These are phyloP conservation scores for Drosophila albomicans DNA, from an alignment of 1,140 invertebrate species.

Conservation along the genomic window DNA sequence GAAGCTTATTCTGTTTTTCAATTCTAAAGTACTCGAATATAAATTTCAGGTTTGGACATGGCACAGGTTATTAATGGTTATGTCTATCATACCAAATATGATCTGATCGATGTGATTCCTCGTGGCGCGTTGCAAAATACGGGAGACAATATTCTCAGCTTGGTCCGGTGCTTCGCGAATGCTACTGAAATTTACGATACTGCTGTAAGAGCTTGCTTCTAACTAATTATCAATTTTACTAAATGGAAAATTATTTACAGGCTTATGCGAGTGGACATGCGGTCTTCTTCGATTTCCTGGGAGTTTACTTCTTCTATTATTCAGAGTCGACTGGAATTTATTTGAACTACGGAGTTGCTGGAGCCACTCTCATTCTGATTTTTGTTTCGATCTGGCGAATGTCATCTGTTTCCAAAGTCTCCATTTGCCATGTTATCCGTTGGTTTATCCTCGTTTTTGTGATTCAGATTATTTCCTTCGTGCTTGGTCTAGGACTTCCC, in stretches of 20 bases:
- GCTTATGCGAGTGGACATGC: constrained; percentile 85
- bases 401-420: constrained; percentile 30
- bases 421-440: constrained; percentile 29
- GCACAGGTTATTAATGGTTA: constrained; percentile 96
- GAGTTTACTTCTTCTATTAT: constrained; percentile 87
- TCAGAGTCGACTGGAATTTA: constrained; percentile 86
- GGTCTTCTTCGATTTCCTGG: constrained; percentile 87
- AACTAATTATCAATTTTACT: constrained; percentile 51
- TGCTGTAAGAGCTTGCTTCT: constrained; percentile 28
- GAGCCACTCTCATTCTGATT: constrained; percentile 78
- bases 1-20: not conserved
- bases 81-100: constrained; percentile 95
- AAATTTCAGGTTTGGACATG: constrained; percentile 89
- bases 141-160: constrained; percentile 90
- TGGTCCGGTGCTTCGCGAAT: constrained; percentile 88
- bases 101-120: constrained; percentile 90
- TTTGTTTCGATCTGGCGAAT: constrained; percentile 80
- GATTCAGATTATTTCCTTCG: constrained; percentile 61
- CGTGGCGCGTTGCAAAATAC: constrained; percentile 92
- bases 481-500: constrained; percentile 85
- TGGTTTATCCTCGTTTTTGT: constrained; percentile 54
- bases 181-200: constrained; percentile 87
- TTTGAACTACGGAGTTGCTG: constrained; percentile 87
- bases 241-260: constrained; percentile 38
- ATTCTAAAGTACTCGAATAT: not conserved